A percentile compares a stretch with the other conserved stretches of the same genome.
Conservation (phyloP, 2,113 vertebrate genomes). For the Siniperca chuatsi region DNA sequence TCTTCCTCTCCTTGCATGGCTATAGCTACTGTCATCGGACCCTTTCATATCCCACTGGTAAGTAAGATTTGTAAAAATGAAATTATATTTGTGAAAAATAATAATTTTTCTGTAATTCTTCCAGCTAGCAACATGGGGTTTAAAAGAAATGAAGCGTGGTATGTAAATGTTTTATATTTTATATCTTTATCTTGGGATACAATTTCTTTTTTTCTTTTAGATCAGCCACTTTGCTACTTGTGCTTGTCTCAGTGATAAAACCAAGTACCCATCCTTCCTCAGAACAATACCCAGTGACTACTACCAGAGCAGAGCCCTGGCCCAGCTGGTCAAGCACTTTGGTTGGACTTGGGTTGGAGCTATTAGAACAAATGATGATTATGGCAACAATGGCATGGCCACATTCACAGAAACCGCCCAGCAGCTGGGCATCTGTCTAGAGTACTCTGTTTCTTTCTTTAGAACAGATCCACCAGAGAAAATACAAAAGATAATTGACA, state of each 20-base stretch:
- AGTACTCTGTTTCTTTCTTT: slow-evolving; percentile 77
- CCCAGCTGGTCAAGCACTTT: slow-evolving; percentile 75
- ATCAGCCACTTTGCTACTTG: slow-evolving; percentile 83
- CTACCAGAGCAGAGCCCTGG: slow-evolving; percentile 78
- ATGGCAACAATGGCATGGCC: slow-evolving; percentile 79
- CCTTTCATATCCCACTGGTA: slow-evolving; percentile 80
- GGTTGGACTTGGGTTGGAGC: slow-evolving; percentile 82
- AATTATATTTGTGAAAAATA: no score
- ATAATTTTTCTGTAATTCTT: no score
- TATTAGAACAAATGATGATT: slow-evolving; percentile 78
- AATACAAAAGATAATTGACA: slow-evolving; percentile 70
- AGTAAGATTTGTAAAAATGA: slow-evolving; percentile 14
- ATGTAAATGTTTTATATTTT: background rate
- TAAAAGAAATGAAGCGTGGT: background rate
- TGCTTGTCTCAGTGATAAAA: slow-evolving; percentile 82
- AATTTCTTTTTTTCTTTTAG: slow-evolving; percentile 35
- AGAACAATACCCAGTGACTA: slow-evolving; percentile 80
- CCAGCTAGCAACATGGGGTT: no score
- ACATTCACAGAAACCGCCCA: slow-evolving; percentile 70
- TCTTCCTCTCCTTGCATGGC: slow-evolving; percentile 77
- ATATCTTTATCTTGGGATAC: background rate
- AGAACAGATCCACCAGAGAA: slow-evolving; percentile 74
- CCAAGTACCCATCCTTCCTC: slow-evolving; percentile 77
- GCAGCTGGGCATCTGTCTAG: slow-evolving; percentile 73
- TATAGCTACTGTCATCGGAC: slow-evolving; percentile 75